These are phyloP conservation scores for Acanthurus lineatus DNA, from an alignment of 2,797 vertebrate species.

Conservation along the genomic window DNA sequence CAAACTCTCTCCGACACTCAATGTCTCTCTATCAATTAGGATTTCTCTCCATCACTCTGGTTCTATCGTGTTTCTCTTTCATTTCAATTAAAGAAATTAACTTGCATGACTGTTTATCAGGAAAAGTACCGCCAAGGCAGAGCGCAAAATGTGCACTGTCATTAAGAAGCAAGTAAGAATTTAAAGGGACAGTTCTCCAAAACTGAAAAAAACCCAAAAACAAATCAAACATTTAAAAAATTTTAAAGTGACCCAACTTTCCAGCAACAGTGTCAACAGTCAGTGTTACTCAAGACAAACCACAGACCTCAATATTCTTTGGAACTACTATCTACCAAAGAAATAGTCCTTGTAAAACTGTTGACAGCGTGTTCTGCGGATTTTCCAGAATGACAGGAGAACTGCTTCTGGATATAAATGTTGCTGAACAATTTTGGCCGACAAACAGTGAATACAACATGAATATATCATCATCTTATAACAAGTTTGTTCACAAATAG, in stretches of 20 bases:
- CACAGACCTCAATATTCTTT: neutral
- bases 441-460: neutral
- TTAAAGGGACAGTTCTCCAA: neutral
- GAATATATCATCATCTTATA: neutral
- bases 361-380: conserved; percentile 2
- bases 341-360: conserved; percentile 8
- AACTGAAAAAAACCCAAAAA: neutral
- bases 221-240: too few relatives aligned
- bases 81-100: conserved; percentile 45
- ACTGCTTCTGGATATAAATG: conserved; percentile 2
- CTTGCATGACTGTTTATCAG: conserved; percentile 23
- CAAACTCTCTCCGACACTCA: conserved; percentile 30
- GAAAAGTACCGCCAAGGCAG: neutral
- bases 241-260: too few relatives aligned
- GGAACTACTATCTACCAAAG: neutral
- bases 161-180: neutral
- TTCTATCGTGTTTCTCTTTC: conserved; percentile 13
- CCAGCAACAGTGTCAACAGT: neutral
- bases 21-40: conserved; percentile 57
- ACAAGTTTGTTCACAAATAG: neutral
- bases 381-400: conserved; percentile 3
- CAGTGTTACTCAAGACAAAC: neutral
- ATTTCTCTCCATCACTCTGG: conserved; percentile 32
- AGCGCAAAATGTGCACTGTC: neutral
- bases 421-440: neutral